Conservation (phyloP, 1,140 invertebrate genomes). For the Bombus vancouverensis region DNA sequence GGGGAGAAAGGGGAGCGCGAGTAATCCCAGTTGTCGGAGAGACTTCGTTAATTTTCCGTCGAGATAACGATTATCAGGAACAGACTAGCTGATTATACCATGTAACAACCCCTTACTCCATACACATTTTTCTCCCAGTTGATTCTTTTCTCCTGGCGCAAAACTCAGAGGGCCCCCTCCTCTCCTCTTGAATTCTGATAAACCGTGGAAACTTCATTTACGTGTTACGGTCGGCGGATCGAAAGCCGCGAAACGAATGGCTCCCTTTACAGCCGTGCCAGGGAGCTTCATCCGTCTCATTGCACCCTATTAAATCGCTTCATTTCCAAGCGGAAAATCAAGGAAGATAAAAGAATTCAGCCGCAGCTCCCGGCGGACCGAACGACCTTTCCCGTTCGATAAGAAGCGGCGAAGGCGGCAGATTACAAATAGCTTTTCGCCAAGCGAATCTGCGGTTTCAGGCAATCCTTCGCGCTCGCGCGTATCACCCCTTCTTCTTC, state of each 20-base stretch:
- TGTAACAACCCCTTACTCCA: neutral
- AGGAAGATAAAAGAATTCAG: slow-evolving; percentile 49
- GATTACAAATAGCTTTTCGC: slow-evolving; percentile 43
- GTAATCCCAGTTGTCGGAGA: slow-evolving; percentile 31
- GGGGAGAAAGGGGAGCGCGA: neutral
- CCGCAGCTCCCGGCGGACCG: slow-evolving; percentile 30
- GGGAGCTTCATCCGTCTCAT: slow-evolving; percentile 47
- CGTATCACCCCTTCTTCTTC: neutral
- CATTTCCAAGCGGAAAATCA: slow-evolving; percentile 54
- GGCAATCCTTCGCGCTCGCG: neutral
- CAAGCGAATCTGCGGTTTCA: neutral
- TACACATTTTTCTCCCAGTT: neutral
- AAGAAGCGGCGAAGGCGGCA: slow-evolving; percentile 38
- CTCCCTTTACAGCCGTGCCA: slow-evolving; percentile 42
- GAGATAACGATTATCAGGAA: slow-evolving; percentile 48
- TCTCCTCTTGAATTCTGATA: neutral
- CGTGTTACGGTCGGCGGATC: slow-evolving; percentile 38
- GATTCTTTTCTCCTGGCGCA: neutral
- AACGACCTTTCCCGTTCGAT: slow-evolving; percentile 39
- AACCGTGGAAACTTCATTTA: slow-evolving; percentile 25
- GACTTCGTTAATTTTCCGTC: slow-evolving; percentile 43
- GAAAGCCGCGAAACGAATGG: slow-evolving; percentile 36
- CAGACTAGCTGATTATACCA: neutral
- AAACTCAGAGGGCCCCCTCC: neutral
- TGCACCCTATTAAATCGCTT: slow-evolving; percentile 54